Conservation (phyloP, 2,888 invertebrate species). For the Pecten maximus region DNA sequence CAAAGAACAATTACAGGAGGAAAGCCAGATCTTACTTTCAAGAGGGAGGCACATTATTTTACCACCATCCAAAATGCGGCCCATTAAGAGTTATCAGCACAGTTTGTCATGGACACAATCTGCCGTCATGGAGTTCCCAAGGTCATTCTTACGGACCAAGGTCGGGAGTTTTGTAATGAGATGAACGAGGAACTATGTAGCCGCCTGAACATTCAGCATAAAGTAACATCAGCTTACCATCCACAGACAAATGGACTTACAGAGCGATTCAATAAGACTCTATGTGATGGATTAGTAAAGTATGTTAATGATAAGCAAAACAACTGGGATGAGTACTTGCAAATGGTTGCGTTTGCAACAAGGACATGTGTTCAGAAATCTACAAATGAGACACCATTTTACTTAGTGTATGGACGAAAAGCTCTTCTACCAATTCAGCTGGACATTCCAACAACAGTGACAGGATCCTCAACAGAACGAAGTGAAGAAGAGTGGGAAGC, state of each 20-base stretch:
- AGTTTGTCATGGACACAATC: not conserved
- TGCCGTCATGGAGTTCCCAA: constrained; percentile 40
- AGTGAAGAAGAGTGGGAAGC: too few relatives aligned
- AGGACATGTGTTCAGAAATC: constrained; percentile 55
- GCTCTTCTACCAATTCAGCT: constrained; percentile 49
- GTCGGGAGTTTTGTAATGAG: constrained; percentile 56
- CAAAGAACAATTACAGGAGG: too few relatives aligned
- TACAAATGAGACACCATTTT: constrained; percentile 55
- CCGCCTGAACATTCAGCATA: constrained; percentile 50
- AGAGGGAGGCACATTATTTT: too few relatives aligned
- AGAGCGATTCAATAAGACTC: too few relatives aligned
- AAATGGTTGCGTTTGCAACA: too few relatives aligned
- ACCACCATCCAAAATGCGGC: too few relatives aligned
- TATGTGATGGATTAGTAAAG: constrained; percentile 47
- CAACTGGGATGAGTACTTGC: constrained; percentile 48
- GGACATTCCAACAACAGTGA: constrained; percentile 36
- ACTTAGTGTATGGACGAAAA: constrained; percentile 53
- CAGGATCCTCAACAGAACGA: too few relatives aligned
- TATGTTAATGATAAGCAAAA: constrained; percentile 49
- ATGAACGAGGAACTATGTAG: constrained; percentile 51
- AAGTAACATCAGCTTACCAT: constrained; percentile 52
- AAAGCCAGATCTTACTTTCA: too few relatives aligned
- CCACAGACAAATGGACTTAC: too few relatives aligned
- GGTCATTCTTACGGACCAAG: constrained; percentile 51
- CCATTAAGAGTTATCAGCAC: not conserved